Conservation (phyloP, 2,888 invertebrate species). For the Germaria angustata region DNA sequence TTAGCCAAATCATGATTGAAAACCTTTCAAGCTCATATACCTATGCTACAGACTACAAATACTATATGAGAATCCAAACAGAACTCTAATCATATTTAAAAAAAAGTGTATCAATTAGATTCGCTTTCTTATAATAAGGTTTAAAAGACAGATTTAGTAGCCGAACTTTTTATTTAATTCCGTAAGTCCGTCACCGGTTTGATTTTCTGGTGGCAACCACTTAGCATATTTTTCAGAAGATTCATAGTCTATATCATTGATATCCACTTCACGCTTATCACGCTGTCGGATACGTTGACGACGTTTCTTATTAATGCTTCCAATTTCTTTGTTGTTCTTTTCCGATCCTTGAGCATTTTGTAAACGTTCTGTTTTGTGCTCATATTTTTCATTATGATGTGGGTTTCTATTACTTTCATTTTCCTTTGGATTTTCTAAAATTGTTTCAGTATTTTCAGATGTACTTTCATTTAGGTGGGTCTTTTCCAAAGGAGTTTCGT, state of each 20-base stretch:
- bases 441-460: background rate
- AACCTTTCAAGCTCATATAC: too few species aligned
- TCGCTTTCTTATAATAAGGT: too few species aligned
- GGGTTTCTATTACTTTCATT: background rate
- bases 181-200: slow-evolving; percentile 89
- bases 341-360: background rate
- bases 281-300: slow-evolving; percentile 76
- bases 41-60: too few species aligned
- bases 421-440: background rate
- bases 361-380: background rate
- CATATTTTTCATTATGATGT: background rate
- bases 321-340: background rate
- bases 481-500: background rate
- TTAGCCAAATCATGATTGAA: too few species aligned
- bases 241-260: slow-evolving; percentile 80
- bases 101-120: too few species aligned
- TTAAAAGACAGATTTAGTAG: slow-evolving; percentile 84
- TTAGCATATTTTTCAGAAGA: slow-evolving; percentile 85
- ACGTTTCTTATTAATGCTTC: slow-evolving; percentile 69
- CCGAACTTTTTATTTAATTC: slow-evolving; percentile 88
- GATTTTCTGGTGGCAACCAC: slow-evolving; percentile 89
- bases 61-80: too few species aligned
- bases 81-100: too few species aligned
- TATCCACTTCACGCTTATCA: slow-evolving; percentile 77
- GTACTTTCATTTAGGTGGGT: background rate